Percentiles rank a stretch among this genome's conserved stretches.
Evolutionary conservation across 2,113 vertebrate species (phyloP).

Genomic region (Chaetodon auriga): DNA sequence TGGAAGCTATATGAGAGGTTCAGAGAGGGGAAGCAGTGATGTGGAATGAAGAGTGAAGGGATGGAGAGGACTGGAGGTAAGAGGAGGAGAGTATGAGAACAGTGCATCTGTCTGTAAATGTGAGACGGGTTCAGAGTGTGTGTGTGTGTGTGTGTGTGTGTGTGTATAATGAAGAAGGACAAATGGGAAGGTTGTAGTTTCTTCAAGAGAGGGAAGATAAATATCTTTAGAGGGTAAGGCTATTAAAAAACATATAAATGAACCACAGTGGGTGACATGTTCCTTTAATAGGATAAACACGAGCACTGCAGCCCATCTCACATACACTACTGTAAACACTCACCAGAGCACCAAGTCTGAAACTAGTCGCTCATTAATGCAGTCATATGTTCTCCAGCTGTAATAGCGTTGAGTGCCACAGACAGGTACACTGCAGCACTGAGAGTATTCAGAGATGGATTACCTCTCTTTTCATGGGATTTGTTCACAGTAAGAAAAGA

Average conservation of each 20-base stretch:
- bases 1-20: slow-evolving; percentile 37
- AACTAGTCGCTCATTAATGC: neutral
- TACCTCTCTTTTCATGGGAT: too few relatives aligned
- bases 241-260: neutral
- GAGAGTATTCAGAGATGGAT: neutral
- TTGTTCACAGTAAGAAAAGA: neutral
- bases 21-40: slow-evolving; percentile 21
- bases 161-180: neutral
- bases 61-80: slow-evolving; percentile 29
- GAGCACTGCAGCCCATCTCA: neutral
- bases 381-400: neutral
- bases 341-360: neutral
- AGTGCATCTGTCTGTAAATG: slow-evolving; percentile 6
- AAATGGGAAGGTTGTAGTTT: neutral
- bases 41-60: slow-evolving; percentile 44
- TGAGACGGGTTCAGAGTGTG: neutral
- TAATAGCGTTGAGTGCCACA: neutral
- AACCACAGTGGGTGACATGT: neutral
- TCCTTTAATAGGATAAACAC: neutral
- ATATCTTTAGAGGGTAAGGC: neutral
- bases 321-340: neutral
- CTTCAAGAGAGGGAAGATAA: neutral
- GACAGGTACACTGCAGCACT: neutral
- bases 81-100: slow-evolving; percentile 34
- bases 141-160: slow-evolving; percentile 2